Percentiles rank a stretch among this genome's conserved stretches.
These are phyloP conservation scores for Papilio protenor DNA, from an alignment of 2,888 invertebrate species.

Conservation along the genomic window DNA sequence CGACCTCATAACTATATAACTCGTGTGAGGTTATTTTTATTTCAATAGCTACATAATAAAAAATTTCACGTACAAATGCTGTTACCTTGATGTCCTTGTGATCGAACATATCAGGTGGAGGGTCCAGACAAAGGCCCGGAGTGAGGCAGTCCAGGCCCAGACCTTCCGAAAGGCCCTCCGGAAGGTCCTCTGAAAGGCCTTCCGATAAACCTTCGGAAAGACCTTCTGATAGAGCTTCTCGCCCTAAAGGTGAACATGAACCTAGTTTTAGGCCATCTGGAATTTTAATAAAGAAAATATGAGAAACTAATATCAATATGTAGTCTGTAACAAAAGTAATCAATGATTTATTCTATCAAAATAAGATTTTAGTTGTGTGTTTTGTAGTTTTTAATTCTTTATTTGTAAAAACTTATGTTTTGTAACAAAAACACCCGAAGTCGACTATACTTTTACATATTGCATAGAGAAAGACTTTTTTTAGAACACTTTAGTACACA, in stretches of 20 bases:
- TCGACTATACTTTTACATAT: too few relatives aligned
- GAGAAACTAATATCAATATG: neutral
- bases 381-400: too few relatives aligned
- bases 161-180: slow-evolving; percentile 64
- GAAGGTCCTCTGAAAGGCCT: slow-evolving; percentile 67
- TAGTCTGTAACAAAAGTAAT: too few relatives aligned
- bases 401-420: too few relatives aligned
- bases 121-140: slow-evolving; percentile 73
- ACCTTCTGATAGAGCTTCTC: slow-evolving; percentile 47
- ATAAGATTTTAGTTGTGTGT: too few relatives aligned
- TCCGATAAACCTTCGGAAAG: slow-evolving; percentile 49
- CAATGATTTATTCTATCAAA: too few relatives aligned
- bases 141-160: slow-evolving; percentile 69
- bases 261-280: slow-evolving; percentile 77
- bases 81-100: slow-evolving; percentile 77
- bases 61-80: slow-evolving; percentile 36
- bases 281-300: slow-evolving; percentile 26
- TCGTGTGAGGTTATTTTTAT: too few relatives aligned
- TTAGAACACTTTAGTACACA: too few relatives aligned
- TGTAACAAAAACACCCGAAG: too few relatives aligned
- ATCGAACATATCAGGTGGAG: slow-evolving; percentile 66
- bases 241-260: slow-evolving; percentile 65
- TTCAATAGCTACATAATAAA: neutral
- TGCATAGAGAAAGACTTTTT: too few relatives aligned
- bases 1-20: too few relatives aligned